Conservation (phyloP, 2,113 vertebrate species). For the Microcebus griseorufus region DNA sequence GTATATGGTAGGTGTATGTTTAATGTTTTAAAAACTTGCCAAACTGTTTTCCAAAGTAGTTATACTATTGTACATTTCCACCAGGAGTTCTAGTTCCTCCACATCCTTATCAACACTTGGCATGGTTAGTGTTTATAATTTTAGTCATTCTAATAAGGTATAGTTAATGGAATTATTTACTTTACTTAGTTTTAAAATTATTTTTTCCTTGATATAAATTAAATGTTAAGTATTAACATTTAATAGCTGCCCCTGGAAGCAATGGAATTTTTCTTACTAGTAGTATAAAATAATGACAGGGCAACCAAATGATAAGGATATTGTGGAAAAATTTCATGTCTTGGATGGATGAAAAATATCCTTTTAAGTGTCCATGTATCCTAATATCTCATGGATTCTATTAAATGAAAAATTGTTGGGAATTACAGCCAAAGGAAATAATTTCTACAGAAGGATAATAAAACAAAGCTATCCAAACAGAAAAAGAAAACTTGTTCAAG, state of each 20-base stretch:
- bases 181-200: neutral
- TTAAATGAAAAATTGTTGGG: neutral
- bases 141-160: neutral
- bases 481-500: neutral
- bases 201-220: neutral
- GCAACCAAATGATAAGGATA: neutral
- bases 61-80: neutral
- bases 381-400: neutral
- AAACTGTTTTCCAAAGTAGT: constrained; percentile 5
- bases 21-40: neutral
- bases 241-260: neutral
- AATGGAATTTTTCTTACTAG: neutral
- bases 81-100: neutral
- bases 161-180: neutral
- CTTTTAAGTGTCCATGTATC: neutral
- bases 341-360: neutral
- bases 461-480: neutral
- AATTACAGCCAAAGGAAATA: neutral
- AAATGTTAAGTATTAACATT: neutral
- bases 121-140: neutral
- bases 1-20: neutral
- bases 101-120: neutral
- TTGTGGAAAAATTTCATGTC: neutral
- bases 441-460: neutral
- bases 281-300: neutral